Evolutionary conservation across 2,113 vertebrate species (phyloP).

Genomic region (Rattus norvegicus): DNA sequence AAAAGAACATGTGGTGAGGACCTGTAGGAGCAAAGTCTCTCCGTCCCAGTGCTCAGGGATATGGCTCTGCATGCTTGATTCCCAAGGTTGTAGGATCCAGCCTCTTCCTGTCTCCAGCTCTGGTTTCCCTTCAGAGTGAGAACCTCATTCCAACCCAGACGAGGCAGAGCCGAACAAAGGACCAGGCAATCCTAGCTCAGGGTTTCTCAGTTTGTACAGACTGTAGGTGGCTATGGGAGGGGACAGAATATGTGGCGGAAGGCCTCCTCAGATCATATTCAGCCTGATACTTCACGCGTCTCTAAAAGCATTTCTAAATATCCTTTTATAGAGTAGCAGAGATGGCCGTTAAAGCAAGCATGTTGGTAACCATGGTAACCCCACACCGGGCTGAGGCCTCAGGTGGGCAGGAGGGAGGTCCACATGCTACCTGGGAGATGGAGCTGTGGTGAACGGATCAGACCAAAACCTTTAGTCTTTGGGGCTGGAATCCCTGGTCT

Average conservation of each 20-base stretch:
- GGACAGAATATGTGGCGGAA: fast-evolving
- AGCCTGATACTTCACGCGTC: fast-evolving
- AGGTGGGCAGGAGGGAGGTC: fast-evolving
- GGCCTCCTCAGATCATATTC: fast-evolving
- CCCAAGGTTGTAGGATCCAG: neutral
- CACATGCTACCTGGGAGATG: fast-evolving
- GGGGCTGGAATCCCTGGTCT: neutral
- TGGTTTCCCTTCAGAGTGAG: neutral
- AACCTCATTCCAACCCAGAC: neutral
- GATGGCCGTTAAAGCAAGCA: neutral
- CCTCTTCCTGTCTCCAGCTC: neutral
- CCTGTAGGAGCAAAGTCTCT: fast-evolving
- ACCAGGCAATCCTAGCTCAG: neutral
- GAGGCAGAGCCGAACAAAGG: neutral
- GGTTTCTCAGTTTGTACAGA: too few species aligned
- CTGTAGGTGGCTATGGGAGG: fast-evolving
- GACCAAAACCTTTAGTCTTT: neutral
- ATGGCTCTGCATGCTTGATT: neutral
- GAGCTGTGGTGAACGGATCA: too few species aligned
- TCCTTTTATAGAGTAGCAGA: neutral
- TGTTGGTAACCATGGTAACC: neutral
- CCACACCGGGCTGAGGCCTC: neutral
- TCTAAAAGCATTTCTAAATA: neutral
- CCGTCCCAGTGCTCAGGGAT: fast-evolving
- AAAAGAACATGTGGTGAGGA: neutral